Evolutionary conservation across 2,888 invertebrate genomes (phyloP), one percentile per base, ranked within the genome.

Genomic region (Diplazon laetatorius): DNA sequence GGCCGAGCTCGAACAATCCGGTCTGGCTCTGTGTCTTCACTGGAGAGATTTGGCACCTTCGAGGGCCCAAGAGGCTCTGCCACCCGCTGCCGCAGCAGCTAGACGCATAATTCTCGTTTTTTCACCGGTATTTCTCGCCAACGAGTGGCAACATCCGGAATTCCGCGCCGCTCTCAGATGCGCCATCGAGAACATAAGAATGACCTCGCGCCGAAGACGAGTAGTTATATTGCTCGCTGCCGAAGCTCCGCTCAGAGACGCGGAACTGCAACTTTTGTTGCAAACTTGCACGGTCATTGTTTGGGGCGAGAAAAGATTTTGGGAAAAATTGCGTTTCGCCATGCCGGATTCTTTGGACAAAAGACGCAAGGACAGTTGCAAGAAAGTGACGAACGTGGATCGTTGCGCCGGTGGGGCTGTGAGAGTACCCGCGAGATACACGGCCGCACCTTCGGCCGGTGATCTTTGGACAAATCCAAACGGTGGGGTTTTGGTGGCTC

Each of bases 141-240:
- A 95, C 91, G 97, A 97, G 90, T 97, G 97, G 97, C 93, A 94
- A 83, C 92, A 94, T 87, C 94, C 95, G 6, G 97, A 97, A 88
- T 95, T 97, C 85, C 94, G 95, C 85, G 95, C 96, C 25, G 96
- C 96, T 1, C 93, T 97, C 70, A 95, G 95, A 90, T 94, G 95
- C 87, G 95, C 95, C 83, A 93, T 96, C 85, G 95, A 95, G 86
- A 93, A 94, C 85, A 88, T 91, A 57, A 84, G 90, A 73, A 89
- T 89, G 6, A 85, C 88, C 16, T 88, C 88, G 35, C 81, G 90
- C 8, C 85, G 90, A 57, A 81, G 90, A 85, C 86, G 91, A 39
- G 86, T 91, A 69, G 85, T 91, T 50, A 70, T 89, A 12, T 80
- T 95, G 0, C 88, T 93, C 81, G 95, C 95, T 83, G 94, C 96